Base-by-base conservation (phyloP, 1,140 invertebrate species). In the Zophobas atratus region DNA sequence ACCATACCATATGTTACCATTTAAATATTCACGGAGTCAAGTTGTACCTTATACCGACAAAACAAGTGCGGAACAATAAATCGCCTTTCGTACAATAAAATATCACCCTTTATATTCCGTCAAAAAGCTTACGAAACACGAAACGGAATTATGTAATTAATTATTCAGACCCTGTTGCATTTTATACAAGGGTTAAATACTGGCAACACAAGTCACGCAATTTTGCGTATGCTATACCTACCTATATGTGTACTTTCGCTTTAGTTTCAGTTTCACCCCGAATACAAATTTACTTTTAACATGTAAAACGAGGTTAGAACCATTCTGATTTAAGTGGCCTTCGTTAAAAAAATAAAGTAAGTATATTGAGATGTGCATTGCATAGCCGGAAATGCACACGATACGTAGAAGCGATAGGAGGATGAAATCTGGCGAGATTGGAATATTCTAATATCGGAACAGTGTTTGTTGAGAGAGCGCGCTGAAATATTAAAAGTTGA, bases 361-460 rank as follows among this genome's bases (percentile, higher is more conserved):
- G 33, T 60, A 36, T 1, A 2, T 46, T 67, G 8, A 32, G n/a
- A 43, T 6, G 39, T 32, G 60, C 20, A 43, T 32, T 43, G 60
- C 39, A 55, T 55, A 32, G 38, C n/a, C 38, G 60, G 60, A 67
- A 67, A 67, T 67, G 39, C 60, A 67, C 72, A 67, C 55, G 75
- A 79, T 78, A 70, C 71, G 72, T 78, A 55, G 56, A 78, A 75
- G 43, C 41, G 67, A 71, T 71, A 71, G 76, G 76, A 78, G 79
- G 76, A 76, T 76, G 74, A 82, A 82, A 83, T 83, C 82, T 82
- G 81, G 75, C 75, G 81, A 83, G 79, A 83, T 83, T 83, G 80
- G 79, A 83, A 83, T 83, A 82, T 82, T 83, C 78, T 82, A 82
- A 83, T 83, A 82, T 83, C 78, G 82, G 73, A 75, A 77, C 76